A percentile compares a stretch with the other conserved stretches of the same genome.
Evolutionary conservation across 2,888 invertebrate genomes (phyloP).

Genomic region (Beris chalybata): DNA sequence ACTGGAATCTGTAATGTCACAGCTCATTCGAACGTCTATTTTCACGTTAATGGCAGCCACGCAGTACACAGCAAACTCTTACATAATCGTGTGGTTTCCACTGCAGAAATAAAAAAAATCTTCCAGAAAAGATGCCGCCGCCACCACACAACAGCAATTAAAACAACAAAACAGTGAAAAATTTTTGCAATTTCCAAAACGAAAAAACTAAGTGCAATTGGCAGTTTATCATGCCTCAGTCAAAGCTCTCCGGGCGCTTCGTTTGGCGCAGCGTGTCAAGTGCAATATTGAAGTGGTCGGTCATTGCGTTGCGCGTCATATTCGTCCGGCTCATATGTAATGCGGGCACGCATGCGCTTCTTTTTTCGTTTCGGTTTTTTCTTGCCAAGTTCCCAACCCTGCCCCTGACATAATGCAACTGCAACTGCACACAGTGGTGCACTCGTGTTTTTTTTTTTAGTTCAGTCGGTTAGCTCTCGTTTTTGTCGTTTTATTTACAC

Average conservation of each 20-base stretch:
- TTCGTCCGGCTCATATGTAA: constrained; percentile 29
- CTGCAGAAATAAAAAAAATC: too few relatives aligned
- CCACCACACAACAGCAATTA: too few relatives aligned
- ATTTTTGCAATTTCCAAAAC: constrained; percentile 8
- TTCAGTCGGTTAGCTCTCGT: neutral
- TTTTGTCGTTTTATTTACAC: neutral
- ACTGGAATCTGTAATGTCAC: too few relatives aligned
- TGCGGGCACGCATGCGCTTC: constrained; percentile 34
- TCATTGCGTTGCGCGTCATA: constrained; percentile 27
- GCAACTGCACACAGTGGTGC: neutral
- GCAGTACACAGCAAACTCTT: too few relatives aligned
- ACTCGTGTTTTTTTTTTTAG: constrained; percentile 1
- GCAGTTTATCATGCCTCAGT: constrained; percentile 36
- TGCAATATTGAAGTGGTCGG: constrained; percentile 27
- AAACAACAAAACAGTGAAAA: constrained; percentile 10
- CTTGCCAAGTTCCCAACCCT: too few relatives aligned
- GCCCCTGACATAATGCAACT: constrained; percentile 5
- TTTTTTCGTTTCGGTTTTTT: neutral
- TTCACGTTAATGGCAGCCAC: too few relatives aligned
- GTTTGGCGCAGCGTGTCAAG: constrained; percentile 27
- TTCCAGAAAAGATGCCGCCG: too few relatives aligned
- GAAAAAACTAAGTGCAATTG: constrained; percentile 33
- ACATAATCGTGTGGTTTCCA: too few relatives aligned
- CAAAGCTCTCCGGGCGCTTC: constrained; percentile 18
- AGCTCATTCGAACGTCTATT: too few relatives aligned